Base-by-base conservation (phyloP, 2,888 invertebrate species). In the Clepsis dumicolana region DNA sequence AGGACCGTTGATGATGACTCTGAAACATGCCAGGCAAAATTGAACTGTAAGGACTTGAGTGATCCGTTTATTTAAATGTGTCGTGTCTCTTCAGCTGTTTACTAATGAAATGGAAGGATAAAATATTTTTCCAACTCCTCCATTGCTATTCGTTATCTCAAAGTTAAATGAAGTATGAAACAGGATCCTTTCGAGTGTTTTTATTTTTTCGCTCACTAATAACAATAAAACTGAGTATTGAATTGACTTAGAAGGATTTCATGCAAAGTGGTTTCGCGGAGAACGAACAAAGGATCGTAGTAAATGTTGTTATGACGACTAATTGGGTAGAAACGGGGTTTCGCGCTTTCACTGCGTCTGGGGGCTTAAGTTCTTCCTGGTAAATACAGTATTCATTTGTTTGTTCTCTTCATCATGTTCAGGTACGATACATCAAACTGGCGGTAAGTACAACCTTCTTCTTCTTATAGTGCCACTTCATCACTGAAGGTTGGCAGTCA, bases 131-230 rank as follows among this genome's bases (percentile, higher is more conserved):
- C 24, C 64, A 63, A 50, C 59, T 38, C 64, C 70, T 35, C 25
- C 24, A 74, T 72, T 72, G 62, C 59, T 68, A 66, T 67, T 74
- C 72, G 66, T 53, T 70, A 74, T 72, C 74, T 54, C 69, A 77
- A 61, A 64, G 68, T 68, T 64, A 53, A 68, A 64, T 53, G 63
- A 59, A 59, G 64, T 59, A 48, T 68, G 68, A 59, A 68, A 68
- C 56, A 16, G 62, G 54, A 57, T 62, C 63, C 52, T 53, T 56
- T 67, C 35, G 32, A 56, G 44, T 24, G 35, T 41, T 38, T 53
- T 53, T 67, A 25, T 67, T 68, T 66, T 61, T 64, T 68, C 59
- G 56, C 35, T 68, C 59, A 52, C 57, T 64, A 68, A 68, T 68
- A 44, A 44, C 29, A 29, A 7, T 29, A 29, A 29, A 66, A 54